Percentiles rank a stretch among this genome's conserved stretches.
These are phyloP conservation scores for Emydocephalus ijimae DNA, from an alignment of 2,113 vertebrate genomes.

Conservation along the genomic window DNA sequence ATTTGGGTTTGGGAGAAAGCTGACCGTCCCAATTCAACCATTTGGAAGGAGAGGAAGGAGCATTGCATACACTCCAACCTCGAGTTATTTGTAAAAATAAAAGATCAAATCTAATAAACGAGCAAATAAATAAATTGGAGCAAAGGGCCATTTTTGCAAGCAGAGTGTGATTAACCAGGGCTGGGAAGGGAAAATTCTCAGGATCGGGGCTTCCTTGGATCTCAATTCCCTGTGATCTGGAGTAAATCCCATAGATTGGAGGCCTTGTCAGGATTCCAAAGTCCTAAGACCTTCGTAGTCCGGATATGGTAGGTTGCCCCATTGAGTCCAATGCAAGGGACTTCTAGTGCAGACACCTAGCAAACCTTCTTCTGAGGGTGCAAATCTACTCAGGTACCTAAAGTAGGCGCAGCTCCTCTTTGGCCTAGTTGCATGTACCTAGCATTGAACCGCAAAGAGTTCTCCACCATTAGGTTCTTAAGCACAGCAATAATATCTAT, in stretches of 20 bases:
- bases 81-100: too few relatives aligned
- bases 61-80: too few relatives aligned
- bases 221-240: background rate
- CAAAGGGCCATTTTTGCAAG: background rate
- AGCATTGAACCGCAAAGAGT: background rate
- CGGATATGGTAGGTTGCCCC: background rate
- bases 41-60: too few relatives aligned
- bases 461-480: background rate
- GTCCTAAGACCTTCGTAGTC: background rate
- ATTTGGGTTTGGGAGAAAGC: background rate
- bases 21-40: background rate
- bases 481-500: background rate
- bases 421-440: background rate
- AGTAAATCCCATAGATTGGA: background rate
- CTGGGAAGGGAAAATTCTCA: background rate
- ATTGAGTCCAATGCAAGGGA: background rate
- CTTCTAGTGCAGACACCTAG: background rate
- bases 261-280: background rate
- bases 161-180: background rate
- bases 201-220: background rate
- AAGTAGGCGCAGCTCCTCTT: background rate
- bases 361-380: background rate
- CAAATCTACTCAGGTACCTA: background rate
- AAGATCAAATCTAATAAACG: too few relatives aligned
- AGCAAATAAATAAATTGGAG: background rate